phyloP scores from a whole-genome alignment of 2,113 vertebrate genomes.

The Diphyllodes magnificus region DNA sequence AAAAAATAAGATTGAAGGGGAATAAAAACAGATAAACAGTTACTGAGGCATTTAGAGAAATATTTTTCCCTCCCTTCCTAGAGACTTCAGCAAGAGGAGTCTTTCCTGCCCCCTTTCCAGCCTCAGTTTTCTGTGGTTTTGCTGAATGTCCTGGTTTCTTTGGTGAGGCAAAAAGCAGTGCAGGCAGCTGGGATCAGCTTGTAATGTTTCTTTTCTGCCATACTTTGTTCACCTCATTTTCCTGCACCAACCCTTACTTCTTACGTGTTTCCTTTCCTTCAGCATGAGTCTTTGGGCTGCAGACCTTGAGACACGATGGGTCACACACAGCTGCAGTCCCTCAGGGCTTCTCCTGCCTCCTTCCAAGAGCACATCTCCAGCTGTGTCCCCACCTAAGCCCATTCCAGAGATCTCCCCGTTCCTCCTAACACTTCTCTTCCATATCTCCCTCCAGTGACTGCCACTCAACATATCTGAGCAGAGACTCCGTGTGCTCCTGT shows the following conservation, averaged over 20 bases:
- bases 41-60: neutral
- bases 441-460: neutral
- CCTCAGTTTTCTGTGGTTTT: neutral
- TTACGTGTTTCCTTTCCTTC: neutral
- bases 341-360: neutral
- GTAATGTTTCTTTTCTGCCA: neutral
- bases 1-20: no score
- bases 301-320: neutral
- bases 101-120: neutral
- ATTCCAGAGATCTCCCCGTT: neutral
- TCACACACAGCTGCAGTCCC: neutral
- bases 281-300: neutral
- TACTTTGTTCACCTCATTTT: neutral
- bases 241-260: no score
- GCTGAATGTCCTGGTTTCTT: neutral
- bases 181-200: neutral
- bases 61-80: neutral
- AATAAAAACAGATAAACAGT: no score
- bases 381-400: neutral
- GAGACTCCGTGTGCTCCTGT: neutral
- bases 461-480: neutral
- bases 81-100: neutral
- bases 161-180: neutral
- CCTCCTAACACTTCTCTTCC: neutral
- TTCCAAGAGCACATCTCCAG: neutral